These are phyloP conservation scores for Cecidostiba fungosa DNA, from an alignment of 2,888 invertebrate species.

Conservation along the genomic window DNA sequence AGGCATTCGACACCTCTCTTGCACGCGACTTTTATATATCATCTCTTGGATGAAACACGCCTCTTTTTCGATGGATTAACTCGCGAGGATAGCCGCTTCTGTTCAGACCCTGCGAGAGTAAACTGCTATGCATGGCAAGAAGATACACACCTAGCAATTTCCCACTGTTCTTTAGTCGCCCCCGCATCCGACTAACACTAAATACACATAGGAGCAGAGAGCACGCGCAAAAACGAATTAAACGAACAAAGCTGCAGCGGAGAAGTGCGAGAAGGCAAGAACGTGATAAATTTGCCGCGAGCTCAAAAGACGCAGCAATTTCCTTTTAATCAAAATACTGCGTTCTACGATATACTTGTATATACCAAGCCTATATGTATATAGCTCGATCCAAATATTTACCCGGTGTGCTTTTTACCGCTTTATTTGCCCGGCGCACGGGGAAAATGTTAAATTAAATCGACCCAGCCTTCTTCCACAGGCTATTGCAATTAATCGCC, in stretches of 20 bases:
- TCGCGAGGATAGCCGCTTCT: background rate
- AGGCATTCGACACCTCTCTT: background rate
- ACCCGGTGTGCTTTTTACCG: conserved; percentile 6
- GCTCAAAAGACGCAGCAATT: background rate
- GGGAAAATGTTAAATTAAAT: conserved; percentile 62
- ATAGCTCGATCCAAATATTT: conserved; percentile 40
- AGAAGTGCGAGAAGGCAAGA: background rate
- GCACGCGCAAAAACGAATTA: background rate
- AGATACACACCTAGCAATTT: background rate
- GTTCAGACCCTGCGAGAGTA: background rate
- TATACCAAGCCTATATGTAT: no score
- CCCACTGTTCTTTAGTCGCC: background rate
- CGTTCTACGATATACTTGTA: no score
- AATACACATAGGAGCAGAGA: background rate
- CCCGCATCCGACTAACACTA: background rate
- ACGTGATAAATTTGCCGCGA: background rate
- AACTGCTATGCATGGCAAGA: background rate
- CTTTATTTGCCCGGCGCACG: conserved; percentile 46
- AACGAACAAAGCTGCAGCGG: background rate
- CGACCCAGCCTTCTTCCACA: conserved; percentile 62
- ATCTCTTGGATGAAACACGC: background rate
- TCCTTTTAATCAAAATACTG: conserved; percentile 40
- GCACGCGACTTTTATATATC: background rate
- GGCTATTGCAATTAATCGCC: conserved; percentile 60
- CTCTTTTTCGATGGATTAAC: background rate